Evolutionary conservation across 2,888 invertebrate species (phyloP), one percentile per base, ranked within the genome.

Genomic region (Balanococcus diminutus): DNA sequence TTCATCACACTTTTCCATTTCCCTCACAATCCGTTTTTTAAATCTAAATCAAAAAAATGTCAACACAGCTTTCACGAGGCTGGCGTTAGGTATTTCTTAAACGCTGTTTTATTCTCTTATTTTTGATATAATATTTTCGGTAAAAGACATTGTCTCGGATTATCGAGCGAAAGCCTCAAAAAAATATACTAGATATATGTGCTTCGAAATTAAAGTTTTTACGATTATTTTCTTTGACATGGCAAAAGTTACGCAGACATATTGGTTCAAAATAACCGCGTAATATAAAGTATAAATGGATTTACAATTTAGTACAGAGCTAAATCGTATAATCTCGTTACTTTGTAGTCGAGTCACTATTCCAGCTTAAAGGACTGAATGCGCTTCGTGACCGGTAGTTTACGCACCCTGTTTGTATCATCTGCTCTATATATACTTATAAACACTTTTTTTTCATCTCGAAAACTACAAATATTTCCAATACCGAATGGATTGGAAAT

Each of bases 141-240:
- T 72, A 72, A 72, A 72, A 31, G 28, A 31, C 72, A 72, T 72
- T 11, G 72, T 72, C 72, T 72, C 25, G 72, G 72, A 72, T 72
- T 72, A 72, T 16, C 72, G 56, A 31, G 72, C 72, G 11, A 72
- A 56, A 56, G 14, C 28, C 42, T 1, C 42, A 42, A 42, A 16
- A 42, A 42, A 42, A 42, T 14, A 42, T 16, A 16, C 42, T 42
- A 72, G 9, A 72, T 16, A 72, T 72, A 72, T 72, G 72, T 72
- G 72, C 72, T 72, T 72, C 11, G 72, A 72, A 72, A 72, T 72
- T 31, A 72, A 72, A 72, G 28, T 72, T 72, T 72, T 72, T 28
- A 72, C 72, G 72, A 72, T 72, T 72, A 72, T 72, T 72, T 72
- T 72, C 72, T 72, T 72, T 72, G 72, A 72, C 72, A 9, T 28